phyloP scores from a whole-genome alignment of 2,113 vertebrate species.

The Camelus dromedarius region DNA sequence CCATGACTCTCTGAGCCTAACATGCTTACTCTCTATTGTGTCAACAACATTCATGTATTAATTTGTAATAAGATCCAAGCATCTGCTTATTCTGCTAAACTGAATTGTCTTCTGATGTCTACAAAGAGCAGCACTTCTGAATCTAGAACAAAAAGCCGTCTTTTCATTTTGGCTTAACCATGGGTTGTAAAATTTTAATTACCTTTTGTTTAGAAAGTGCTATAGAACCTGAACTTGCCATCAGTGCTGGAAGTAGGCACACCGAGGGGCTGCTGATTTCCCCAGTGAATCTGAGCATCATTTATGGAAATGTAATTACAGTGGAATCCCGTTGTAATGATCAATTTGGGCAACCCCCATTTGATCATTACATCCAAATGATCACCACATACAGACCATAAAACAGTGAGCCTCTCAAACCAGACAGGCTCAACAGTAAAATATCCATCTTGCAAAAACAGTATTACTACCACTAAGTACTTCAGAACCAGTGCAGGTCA shows the following conservation, averaged over 20 bases:
- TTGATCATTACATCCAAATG: conserved; percentile 85
- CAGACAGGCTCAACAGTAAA: conserved; percentile 79
- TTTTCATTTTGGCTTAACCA: conserved; percentile 79
- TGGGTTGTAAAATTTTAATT: conserved; percentile 81
- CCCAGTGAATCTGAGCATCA: conserved; percentile 81
- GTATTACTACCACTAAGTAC: conserved; percentile 80
- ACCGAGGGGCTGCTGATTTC: conserved; percentile 85
- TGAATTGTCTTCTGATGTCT: conserved; percentile 71
- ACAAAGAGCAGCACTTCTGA: conserved; percentile 77
- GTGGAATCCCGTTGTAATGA: conserved; percentile 83
- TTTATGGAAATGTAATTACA: conserved; percentile 88
- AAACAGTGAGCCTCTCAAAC: conserved; percentile 83
- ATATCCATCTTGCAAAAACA: conserved; percentile 83
- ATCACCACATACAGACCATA: conserved; percentile 83
- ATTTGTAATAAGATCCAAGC: conserved; percentile 31
- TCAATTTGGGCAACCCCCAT: conserved; percentile 84
- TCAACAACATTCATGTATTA: not conserved
- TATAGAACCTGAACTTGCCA: conserved; percentile 78
- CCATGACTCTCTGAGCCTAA: not conserved
- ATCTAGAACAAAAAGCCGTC: conserved; percentile 74
- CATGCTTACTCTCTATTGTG: not conserved
- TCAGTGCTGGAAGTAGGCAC: conserved; percentile 83
- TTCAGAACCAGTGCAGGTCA: conserved; percentile 80
- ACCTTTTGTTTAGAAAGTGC: conserved; percentile 83
- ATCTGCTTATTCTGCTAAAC: conserved; percentile 53